A percentile compares a stretch with the other conserved stretches of the same genome.
Evolutionary conservation across 1,140 invertebrate species (phyloP).

Genomic region (Prorops nasuta): DNA sequence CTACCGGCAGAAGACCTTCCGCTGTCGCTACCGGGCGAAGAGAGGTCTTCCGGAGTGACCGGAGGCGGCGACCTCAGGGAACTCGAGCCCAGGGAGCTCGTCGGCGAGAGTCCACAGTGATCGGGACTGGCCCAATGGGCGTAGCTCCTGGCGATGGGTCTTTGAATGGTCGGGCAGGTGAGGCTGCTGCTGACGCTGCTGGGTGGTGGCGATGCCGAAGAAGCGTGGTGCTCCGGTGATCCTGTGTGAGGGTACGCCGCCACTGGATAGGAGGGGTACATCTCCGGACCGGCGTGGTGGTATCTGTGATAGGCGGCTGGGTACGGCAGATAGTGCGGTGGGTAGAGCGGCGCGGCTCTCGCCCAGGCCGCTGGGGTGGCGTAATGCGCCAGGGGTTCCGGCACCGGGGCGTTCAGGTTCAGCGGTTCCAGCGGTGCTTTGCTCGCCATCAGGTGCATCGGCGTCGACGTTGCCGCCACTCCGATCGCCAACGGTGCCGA

Average conservation of each 20-base stretch:
- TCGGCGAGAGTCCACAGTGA: constrained; percentile 59
- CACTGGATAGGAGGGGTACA: constrained; percentile 51
- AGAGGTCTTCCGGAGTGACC: constrained; percentile 53
- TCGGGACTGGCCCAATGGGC: constrained; percentile 47
- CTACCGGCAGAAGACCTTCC: constrained; percentile 55
- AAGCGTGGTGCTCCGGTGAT: constrained; percentile 36
- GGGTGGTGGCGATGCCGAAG: constrained; percentile 41
- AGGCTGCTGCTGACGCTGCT: constrained; percentile 37
- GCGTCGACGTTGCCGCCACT: constrained; percentile 25
- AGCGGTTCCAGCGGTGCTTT: constrained; percentile 54
- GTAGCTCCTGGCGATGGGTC: constrained; percentile 54
- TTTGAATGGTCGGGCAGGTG: constrained; percentile 44
- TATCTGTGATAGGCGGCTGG: constrained; percentile 36
- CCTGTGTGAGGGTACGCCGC: constrained; percentile 43
- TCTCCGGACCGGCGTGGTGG: constrained; percentile 36
- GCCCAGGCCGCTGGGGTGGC: constrained; percentile 43
- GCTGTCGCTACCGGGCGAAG: constrained; percentile 53
- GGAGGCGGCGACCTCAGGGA: constrained; percentile 52
- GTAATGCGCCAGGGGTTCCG: constrained; percentile 39
- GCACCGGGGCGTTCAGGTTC: constrained; percentile 55
- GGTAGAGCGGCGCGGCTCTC: constrained; percentile 40
- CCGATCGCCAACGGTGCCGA: constrained; percentile 21
- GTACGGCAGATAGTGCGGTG: constrained; percentile 49
- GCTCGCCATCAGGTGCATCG: constrained; percentile 42
- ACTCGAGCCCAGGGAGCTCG: constrained; percentile 50